A percentile compares a stretch with the other conserved stretches of the same genome.
Conservation (phyloP, 2,797 vertebrate genomes). For the Lophius americanus region DNA sequence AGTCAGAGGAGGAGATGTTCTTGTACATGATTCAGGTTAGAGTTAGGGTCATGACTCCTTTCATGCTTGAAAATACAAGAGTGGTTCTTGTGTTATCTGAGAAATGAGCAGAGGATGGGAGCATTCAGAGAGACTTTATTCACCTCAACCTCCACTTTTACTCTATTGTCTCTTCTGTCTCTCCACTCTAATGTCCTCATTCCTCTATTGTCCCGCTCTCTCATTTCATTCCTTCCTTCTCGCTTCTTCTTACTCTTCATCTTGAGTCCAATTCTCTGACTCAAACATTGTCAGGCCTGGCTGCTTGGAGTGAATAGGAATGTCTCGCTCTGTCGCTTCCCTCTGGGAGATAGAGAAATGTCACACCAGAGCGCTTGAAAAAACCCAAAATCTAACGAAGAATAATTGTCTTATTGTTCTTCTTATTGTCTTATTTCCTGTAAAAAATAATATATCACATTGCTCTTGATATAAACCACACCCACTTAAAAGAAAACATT, state of each 20-base stretch:
- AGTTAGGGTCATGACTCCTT: conserved; percentile 49
- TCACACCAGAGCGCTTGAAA: conserved; percentile 36
- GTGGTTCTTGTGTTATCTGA: conserved; percentile 51
- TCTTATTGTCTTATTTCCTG: too few species aligned
- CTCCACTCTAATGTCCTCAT: conserved; percentile 1
- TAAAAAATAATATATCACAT: too few species aligned
- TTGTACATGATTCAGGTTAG: conserved; percentile 43
- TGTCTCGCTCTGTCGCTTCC: conserved; percentile 12
- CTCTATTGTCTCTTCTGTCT: conserved; percentile 1
- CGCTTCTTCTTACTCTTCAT: conserved; percentile 7
- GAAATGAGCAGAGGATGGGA: conserved; percentile 51
- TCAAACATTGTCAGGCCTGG: conserved; percentile 38
- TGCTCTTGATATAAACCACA: too few species aligned
- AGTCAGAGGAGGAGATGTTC: conserved; percentile 34
- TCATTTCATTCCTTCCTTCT: conserved; percentile 10
- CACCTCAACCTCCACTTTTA: conserved; percentile 11
- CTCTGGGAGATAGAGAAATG: conserved; percentile 37
- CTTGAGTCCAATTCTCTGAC: conserved; percentile 19
- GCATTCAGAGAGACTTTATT: conserved; percentile 40
- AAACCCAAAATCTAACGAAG: background rate
- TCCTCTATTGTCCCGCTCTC: background rate
- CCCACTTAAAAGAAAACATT: too few species aligned
- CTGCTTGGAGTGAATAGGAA: conserved; percentile 16
- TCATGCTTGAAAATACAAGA: conserved; percentile 42
- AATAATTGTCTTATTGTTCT: too few species aligned